A percentile compares a stretch with the other conserved stretches of the same genome.
phyloP scores from a whole-genome alignment of 1,140 invertebrate species.

The Micrasema minimum region DNA sequence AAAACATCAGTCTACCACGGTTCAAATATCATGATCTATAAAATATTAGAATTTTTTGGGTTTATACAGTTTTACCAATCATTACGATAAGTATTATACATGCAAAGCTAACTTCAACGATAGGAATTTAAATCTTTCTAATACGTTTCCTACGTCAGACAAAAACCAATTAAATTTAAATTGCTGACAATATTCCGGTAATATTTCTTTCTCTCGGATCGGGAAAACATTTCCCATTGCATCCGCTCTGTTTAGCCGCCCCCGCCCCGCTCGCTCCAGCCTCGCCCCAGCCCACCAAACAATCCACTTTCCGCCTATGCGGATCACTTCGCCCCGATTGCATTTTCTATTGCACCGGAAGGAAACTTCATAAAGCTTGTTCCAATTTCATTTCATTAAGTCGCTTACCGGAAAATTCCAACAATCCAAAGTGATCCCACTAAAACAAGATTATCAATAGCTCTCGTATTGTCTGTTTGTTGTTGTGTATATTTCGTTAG shows the following conservation, averaged over 20 bases:
- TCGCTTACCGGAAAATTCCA: slow-evolving; percentile 39
- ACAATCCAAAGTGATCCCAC: neutral
- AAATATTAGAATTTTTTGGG: no score
- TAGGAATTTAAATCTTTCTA: neutral
- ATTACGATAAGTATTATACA: no score
- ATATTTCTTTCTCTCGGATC: neutral
- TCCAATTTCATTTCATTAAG: slow-evolving; percentile 49
- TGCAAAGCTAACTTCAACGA: no score
- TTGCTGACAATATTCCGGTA: slow-evolving; percentile 9
- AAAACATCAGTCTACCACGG: no score
- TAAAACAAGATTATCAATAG: no score
- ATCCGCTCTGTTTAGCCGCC: slow-evolving; percentile 3
- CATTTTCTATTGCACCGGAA: slow-evolving; percentile 41
- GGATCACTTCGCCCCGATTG: slow-evolving; percentile 38
- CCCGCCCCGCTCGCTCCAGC: neutral
- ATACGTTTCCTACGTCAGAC: neutral
- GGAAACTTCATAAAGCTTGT: slow-evolving; percentile 50
- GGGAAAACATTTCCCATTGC: neutral
- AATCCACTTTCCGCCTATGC: neutral
- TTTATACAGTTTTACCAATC: no score
- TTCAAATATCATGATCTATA: no score
- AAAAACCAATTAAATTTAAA: slow-evolving; percentile 23
- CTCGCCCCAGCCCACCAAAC: neutral
- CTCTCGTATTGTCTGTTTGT: no score
- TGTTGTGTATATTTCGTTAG: no score